Percentiles rank a stretch among this genome's conserved stretches.
phyloP scores from a whole-genome alignment of 1,140 invertebrate species.

The Pseudomyrmex cubaensis region DNA sequence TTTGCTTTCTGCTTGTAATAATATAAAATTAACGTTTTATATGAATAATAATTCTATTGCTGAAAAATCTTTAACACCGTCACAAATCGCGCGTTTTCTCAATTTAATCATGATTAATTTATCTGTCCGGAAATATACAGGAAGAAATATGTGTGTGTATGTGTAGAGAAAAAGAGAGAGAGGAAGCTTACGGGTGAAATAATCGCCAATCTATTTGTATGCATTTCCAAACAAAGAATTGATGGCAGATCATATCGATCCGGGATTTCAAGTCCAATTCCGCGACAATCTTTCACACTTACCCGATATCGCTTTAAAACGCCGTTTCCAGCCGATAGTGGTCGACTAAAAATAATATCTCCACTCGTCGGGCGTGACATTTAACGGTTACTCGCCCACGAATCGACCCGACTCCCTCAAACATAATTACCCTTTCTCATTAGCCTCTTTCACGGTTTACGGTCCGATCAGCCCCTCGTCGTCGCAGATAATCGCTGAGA shows the following conservation, averaged over 20 bases:
- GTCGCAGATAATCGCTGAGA: constrained; percentile 47
- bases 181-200: background rate
- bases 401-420: constrained; percentile 51
- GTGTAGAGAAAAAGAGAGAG: background rate
- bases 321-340: constrained; percentile 41
- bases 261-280: constrained; percentile 49
- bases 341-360: constrained; percentile 65
- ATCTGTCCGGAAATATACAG: background rate
- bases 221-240: constrained; percentile 14
- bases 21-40: background rate
- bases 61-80: background rate
- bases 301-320: constrained; percentile 58
- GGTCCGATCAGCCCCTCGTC: constrained; percentile 54
- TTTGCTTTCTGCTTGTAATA: background rate
- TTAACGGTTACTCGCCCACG: constrained; percentile 68
- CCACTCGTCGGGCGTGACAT: constrained; percentile 60
- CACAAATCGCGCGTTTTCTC: background rate
- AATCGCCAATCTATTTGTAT: background rate
- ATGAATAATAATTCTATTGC: background rate
- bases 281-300: constrained; percentile 41
- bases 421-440: constrained; percentile 72
- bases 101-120: background rate
- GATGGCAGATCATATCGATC: constrained; percentile 3
- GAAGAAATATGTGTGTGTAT: no score
- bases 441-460: constrained; percentile 70